phyloP scores from a whole-genome alignment of 2,797 vertebrate species.

The Anableps anableps region DNA sequence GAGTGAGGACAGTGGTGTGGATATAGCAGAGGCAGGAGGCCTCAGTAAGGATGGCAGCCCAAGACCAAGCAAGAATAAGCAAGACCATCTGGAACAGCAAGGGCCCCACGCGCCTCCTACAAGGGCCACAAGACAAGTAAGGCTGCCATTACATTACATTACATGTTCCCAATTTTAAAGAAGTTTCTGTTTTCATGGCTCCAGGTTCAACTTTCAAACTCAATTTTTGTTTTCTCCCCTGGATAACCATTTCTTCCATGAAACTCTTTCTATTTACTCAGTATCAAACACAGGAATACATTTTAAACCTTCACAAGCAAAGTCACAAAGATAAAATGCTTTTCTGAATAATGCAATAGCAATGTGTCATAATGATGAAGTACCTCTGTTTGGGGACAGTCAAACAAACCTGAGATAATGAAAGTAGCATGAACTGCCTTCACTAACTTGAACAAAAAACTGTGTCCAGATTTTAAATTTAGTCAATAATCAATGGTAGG shows the following conservation, averaged over 20 bases:
- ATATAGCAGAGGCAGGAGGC: constrained; percentile 85
- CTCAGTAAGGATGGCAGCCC: constrained; percentile 85
- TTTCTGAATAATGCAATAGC: background rate
- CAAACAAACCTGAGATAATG: background rate
- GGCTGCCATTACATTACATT: background rate
- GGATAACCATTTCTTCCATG: background rate
- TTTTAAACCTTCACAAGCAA: background rate
- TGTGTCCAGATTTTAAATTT: background rate
- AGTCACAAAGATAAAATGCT: background rate
- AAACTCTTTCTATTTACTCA: background rate
- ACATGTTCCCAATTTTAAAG: background rate
- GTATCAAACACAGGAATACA: background rate
- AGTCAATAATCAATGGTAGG: background rate
- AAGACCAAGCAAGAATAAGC: constrained; percentile 80
- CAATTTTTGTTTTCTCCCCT: background rate
- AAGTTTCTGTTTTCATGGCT: background rate
- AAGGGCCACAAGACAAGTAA: constrained; percentile 71
- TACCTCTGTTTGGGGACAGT: background rate
- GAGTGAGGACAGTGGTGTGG: constrained; percentile 97
- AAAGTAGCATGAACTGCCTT: background rate
- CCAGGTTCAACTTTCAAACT: background rate
- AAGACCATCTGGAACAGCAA: constrained; percentile 56
- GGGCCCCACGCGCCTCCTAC: constrained; percentile 54
- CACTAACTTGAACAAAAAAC: background rate
- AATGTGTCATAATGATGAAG: background rate